A percentile compares a stretch with the other conserved stretches of the same genome.
These are phyloP conservation scores for Falco naumanni DNA, from an alignment of 2,797 vertebrate species.

Conservation along the genomic window DNA sequence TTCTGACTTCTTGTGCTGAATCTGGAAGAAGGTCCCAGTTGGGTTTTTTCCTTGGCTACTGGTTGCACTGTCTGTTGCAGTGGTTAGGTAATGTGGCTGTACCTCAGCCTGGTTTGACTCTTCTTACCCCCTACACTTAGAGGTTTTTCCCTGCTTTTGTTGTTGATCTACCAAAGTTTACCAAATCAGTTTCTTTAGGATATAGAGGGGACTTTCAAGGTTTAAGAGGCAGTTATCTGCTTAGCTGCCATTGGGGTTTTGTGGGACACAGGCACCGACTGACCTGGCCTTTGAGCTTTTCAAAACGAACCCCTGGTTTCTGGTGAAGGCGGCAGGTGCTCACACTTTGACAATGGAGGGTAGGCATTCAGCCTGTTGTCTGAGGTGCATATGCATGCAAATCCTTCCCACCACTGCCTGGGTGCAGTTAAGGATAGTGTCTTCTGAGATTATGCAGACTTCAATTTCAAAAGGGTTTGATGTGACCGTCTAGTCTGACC, in stretches of 20 bases:
- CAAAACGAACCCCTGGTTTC: background rate
- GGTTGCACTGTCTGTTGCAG: background rate
- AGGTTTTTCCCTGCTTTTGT: background rate
- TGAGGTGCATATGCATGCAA: background rate
- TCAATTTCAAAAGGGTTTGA: background rate
- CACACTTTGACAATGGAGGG: background rate
- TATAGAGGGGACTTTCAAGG: background rate
- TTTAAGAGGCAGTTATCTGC: background rate
- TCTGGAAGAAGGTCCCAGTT: background rate
- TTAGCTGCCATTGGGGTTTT: background rate
- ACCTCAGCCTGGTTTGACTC: background rate
- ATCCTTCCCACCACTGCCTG: background rate
- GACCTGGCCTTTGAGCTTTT: background rate
- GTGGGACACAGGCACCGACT: background rate
- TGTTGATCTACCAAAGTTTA: background rate
- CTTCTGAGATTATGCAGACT: background rate
- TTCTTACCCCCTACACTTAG: background rate
- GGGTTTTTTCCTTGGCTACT: background rate
- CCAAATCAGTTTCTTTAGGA: background rate
- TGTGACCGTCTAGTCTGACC: background rate
- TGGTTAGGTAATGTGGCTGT: background rate
- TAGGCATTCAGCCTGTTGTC: background rate
- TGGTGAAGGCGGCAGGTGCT: background rate
- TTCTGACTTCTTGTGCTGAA: background rate
- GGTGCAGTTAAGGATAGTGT: accelerated